Evolutionary conservation across 2,797 vertebrate species (phyloP).

Genomic region (Rhinogobio ventralis): DNA sequence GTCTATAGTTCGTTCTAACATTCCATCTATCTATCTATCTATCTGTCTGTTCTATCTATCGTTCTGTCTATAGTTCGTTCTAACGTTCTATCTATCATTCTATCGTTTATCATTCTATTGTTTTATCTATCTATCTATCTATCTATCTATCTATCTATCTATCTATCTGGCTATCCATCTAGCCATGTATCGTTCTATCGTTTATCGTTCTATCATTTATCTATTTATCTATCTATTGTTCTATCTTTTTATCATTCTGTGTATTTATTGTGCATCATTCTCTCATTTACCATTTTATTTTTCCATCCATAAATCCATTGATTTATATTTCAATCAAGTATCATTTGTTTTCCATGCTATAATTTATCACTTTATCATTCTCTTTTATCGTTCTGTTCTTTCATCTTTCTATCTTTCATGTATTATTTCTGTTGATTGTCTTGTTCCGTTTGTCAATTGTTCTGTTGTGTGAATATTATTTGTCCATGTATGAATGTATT

Average conservation of each 20-base stretch:
- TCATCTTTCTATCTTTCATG: neutral
- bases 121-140: neutral
- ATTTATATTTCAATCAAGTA: neutral
- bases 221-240: neutral
- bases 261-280: neutral
- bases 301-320: neutral
- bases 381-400: neutral
- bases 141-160: neutral
- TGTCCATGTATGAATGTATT: neutral
- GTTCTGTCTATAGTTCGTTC: too few relatives aligned
- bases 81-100: fast-evolving
- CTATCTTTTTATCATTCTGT: neutral
- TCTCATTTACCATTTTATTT: neutral
- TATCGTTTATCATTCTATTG: neutral
- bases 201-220: neutral
- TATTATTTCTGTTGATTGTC: neutral
- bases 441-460: neutral
- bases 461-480: neutral
- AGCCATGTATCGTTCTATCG: neutral
- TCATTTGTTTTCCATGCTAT: neutral
- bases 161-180: too few relatives aligned
- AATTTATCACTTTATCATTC: neutral
- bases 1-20: neutral
- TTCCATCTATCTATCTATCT: neutral
- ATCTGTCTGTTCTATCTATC: neutral